phyloP scores from a whole-genome alignment of 2,888 invertebrate genomes.

The Megaustenia siamemsis region DNA sequence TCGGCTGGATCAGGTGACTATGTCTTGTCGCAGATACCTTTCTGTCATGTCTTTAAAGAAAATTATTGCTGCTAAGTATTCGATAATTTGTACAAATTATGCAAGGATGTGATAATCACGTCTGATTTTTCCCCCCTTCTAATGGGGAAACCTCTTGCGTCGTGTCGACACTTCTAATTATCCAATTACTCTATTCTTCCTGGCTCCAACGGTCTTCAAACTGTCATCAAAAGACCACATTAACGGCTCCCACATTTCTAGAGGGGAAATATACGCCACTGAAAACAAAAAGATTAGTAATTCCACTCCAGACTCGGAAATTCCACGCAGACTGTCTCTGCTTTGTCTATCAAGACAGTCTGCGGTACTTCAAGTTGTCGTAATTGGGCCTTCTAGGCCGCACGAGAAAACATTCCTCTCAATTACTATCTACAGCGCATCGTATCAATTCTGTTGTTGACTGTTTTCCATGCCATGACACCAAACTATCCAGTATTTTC shows the following conservation, averaged over 20 bases:
- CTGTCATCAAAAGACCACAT: background rate
- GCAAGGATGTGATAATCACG: background rate
- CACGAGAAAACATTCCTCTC: too few species aligned
- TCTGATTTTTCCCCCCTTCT: background rate
- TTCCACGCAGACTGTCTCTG: background rate
- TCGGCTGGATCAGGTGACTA: too few species aligned
- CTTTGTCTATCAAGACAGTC: too few species aligned
- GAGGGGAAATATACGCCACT: background rate
- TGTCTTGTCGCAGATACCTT: too few species aligned
- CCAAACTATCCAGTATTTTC: too few species aligned
- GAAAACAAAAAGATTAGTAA: background rate
- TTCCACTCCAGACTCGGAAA: background rate
- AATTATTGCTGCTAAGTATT: too few species aligned
- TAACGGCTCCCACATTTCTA: background rate
- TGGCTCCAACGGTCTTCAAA: background rate
- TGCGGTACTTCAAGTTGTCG: too few species aligned
- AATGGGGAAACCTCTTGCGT: background rate
- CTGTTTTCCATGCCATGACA: too few species aligned
- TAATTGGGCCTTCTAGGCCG: too few species aligned
- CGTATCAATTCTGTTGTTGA: too few species aligned
- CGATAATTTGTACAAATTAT: background rate
- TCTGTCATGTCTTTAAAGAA: too few species aligned
- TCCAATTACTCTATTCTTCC: background rate
- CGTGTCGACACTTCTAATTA: background rate
- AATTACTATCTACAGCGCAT: too few species aligned